Conservation (phyloP, 2,797 vertebrate species). For the Tenualosa thibaudeaui region DNA sequence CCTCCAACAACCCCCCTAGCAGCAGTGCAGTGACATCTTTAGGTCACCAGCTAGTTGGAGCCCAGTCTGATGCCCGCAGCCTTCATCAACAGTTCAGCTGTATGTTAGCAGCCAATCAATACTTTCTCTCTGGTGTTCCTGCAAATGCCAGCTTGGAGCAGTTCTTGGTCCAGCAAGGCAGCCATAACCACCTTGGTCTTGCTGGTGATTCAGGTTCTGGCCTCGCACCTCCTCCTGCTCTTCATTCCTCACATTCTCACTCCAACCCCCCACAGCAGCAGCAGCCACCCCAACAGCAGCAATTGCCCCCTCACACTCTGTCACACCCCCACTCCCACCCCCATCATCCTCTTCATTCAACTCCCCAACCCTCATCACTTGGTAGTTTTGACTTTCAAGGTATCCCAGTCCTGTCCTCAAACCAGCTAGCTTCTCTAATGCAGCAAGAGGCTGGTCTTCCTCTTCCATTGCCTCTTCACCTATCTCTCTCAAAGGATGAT, state of each 20-base stretch:
- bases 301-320: constrained; percentile 75
- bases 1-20: constrained; percentile 78
- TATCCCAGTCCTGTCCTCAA: constrained; percentile 82
- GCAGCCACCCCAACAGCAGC: constrained; percentile 76
- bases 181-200: constrained; percentile 80
- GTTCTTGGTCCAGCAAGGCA: constrained; percentile 82
- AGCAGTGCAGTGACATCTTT: constrained; percentile 81
- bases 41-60: constrained; percentile 80
- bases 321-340: constrained; percentile 80
- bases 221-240: constrained; percentile 77
- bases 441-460: constrained; percentile 80
- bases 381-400: constrained; percentile 83
- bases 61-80: constrained; percentile 82
- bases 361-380: constrained; percentile 75
- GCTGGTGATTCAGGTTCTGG: constrained; percentile 74
- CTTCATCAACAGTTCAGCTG: constrained; percentile 86
- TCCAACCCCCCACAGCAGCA: constrained; percentile 72
- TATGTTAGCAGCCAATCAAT: constrained; percentile 85
- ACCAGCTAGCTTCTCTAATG: constrained; percentile 82
- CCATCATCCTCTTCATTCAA: constrained; percentile 79
- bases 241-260: constrained; percentile 80
- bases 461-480: constrained; percentile 78
- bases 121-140: constrained; percentile 82
- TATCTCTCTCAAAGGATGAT: constrained; percentile 80
- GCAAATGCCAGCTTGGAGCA: constrained; percentile 82